These are phyloP conservation scores for Taenioides sp. DNA, from an alignment of 2,797 vertebrate genomes.

Conservation along the genomic window DNA sequence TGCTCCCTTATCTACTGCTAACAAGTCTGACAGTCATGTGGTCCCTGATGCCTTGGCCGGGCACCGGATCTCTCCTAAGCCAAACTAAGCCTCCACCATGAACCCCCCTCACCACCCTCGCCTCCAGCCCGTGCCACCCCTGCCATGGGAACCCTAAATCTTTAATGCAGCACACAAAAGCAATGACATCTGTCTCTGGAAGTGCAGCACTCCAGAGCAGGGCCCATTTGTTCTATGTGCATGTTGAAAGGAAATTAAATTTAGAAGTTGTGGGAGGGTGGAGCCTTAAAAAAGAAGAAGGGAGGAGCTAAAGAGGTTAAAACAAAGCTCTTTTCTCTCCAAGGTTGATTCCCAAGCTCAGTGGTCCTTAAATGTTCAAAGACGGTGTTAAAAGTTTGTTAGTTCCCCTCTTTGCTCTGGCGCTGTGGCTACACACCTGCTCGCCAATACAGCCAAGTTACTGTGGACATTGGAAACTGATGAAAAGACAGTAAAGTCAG, in stretches of 20 bases:
- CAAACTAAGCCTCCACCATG: slow-evolving; percentile 72
- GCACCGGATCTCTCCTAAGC: slow-evolving; percentile 75
- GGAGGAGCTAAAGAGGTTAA: slow-evolving; percentile 62
- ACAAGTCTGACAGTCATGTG: slow-evolving; percentile 76
- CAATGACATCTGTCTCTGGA: slow-evolving; percentile 80
- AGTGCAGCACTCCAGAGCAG: slow-evolving; percentile 74
- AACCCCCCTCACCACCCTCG: slow-evolving; percentile 41
- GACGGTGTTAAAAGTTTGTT: slow-evolving; percentile 62
- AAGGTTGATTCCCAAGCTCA: slow-evolving; percentile 63
- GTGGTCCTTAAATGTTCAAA: slow-evolving; percentile 64
- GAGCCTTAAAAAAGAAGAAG: slow-evolving; percentile 57
- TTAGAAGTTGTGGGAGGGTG: slow-evolving; percentile 66
- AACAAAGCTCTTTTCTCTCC: slow-evolving; percentile 73
- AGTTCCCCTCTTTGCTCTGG: slow-evolving; percentile 26
- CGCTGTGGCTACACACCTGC: slow-evolving; percentile 59
- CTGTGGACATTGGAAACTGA: slow-evolving; percentile 25
- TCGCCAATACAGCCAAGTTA: slow-evolving; percentile 48
- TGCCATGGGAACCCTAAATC: slow-evolving; percentile 82
- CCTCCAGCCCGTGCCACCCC: slow-evolving; percentile 62
- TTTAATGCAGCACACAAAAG: slow-evolving; percentile 83
- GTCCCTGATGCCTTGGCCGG: slow-evolving; percentile 77
- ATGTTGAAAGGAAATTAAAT: slow-evolving; percentile 77
- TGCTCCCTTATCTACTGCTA: slow-evolving; percentile 71
- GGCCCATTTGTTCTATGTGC: slow-evolving; percentile 72
- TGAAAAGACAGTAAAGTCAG: slow-evolving; percentile 27